These are phyloP conservation scores for Archocentrus centrarchus DNA, from an alignment of 2,113 vertebrate species.

Conservation along the genomic window DNA sequence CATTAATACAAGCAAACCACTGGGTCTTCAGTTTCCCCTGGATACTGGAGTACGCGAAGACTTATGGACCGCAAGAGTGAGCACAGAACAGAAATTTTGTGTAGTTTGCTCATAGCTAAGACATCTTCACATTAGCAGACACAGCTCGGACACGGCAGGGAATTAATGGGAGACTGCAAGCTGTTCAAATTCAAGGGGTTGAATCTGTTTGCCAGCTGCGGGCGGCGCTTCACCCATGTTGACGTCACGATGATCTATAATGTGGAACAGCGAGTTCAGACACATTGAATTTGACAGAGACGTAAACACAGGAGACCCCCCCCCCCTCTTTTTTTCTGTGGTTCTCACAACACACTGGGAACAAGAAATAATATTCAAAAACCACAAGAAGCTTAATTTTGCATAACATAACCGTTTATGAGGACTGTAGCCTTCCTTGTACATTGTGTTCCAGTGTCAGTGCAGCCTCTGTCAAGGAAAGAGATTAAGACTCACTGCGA, in stretches of 20 bases:
- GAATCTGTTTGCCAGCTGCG: neutral
- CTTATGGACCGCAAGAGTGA: neutral
- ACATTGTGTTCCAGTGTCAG: slow-evolving; percentile 33
- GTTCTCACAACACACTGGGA: neutral
- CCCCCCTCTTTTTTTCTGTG: neutral
- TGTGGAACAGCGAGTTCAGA: neutral
- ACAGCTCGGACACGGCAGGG: neutral
- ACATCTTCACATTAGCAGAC: neutral
- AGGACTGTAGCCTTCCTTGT: neutral
- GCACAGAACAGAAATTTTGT: neutral
- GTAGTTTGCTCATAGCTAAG: neutral
- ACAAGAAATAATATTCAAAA: slow-evolving; percentile 1
- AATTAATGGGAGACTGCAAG: neutral
- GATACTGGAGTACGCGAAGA: neutral
- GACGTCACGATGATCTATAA: neutral
- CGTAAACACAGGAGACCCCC: too few species aligned
- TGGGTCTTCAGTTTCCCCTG: neutral
- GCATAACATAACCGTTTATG: neutral
- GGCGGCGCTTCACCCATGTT: neutral
- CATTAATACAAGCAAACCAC: neutral
- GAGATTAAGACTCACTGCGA: slow-evolving; percentile 90
- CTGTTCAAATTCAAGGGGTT: neutral
- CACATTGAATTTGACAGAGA: neutral
- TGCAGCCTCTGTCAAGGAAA: slow-evolving; percentile 47
- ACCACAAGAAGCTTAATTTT: neutral